Percentiles rank a stretch among this genome's conserved stretches.
Evolutionary conservation across 1,140 invertebrate genomes (phyloP).

Genomic region (Heliconius himera): DNA sequence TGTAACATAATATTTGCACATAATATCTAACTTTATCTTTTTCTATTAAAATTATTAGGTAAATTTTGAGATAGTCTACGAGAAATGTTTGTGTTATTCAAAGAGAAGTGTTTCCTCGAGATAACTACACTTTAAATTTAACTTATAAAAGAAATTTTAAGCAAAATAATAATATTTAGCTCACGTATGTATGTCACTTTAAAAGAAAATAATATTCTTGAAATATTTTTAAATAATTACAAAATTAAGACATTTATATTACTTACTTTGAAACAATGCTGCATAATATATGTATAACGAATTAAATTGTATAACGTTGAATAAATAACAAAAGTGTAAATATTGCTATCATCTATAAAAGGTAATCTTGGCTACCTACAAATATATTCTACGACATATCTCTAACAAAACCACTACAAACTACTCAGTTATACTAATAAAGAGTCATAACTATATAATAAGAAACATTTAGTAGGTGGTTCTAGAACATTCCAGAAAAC

Average conservation of each 20-base stretch:
- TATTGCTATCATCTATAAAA: background rate
- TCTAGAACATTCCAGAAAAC: slow-evolving; percentile 46
- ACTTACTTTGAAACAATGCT: background rate
- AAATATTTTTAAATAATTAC: background rate
- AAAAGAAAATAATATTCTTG: too few relatives aligned
- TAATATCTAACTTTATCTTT: background rate
- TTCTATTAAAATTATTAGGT: background rate
- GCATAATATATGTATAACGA: background rate
- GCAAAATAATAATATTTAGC: too few relatives aligned
- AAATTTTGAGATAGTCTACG: background rate
- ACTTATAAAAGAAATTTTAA: too few relatives aligned
- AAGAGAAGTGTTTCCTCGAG: background rate
- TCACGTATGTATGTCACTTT: too few relatives aligned
- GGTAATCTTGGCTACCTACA: background rate
- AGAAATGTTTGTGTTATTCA: background rate
- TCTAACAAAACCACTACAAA: background rate
- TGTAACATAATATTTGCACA: background rate
- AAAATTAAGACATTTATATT: background rate
- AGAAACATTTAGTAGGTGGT: background rate
- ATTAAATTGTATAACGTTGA: background rate
- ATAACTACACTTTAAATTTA: too few relatives aligned
- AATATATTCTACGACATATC: background rate
- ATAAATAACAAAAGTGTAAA: background rate
- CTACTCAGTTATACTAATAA: background rate
- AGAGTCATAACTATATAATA: slow-evolving; percentile 15